phyloP scores from a whole-genome alignment of 2,113 vertebrate species.

The Campylorhamphus procurvoides region DNA sequence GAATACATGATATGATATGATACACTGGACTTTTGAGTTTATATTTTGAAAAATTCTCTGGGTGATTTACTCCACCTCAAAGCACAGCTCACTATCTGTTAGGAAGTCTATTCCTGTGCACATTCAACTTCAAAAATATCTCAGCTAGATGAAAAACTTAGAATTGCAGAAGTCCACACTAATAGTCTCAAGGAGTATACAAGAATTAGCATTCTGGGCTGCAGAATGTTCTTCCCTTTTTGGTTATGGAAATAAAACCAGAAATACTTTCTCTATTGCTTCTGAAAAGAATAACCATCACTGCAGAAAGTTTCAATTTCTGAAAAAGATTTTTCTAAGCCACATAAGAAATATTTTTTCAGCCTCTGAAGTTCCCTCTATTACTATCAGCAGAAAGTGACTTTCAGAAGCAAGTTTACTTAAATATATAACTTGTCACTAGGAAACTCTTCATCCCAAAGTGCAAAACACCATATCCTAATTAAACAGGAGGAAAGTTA shows the following conservation, averaged over 20 bases:
- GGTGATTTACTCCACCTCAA: background rate
- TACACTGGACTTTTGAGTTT: background rate
- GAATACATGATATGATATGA: background rate
- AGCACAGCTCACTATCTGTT: background rate
- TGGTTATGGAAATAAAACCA: background rate
- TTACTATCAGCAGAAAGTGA: background rate
- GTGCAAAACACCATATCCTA: background rate
- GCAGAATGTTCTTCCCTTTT: background rate
- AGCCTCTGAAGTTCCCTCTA: background rate
- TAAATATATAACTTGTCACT: background rate
- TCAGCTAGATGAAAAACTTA: background rate
- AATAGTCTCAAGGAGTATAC: background rate
- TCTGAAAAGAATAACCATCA: background rate
- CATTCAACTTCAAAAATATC: background rate
- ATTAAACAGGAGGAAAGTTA: background rate
- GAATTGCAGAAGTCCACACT: background rate
- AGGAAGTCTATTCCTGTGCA: background rate
- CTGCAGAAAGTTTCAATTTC: background rate
- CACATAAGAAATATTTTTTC: background rate
- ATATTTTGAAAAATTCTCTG: background rate
- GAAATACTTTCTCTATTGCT: background rate
- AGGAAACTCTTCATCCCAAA: background rate
- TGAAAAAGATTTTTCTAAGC: background rate
- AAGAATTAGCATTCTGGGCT: background rate
- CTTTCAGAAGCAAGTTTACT: background rate